A percentile compares a stretch with the other conserved stretches of the same genome.
Evolutionary conservation across 2,113 vertebrate species (phyloP).

Genomic region (Lycocorax pyrrhopterus): DNA sequence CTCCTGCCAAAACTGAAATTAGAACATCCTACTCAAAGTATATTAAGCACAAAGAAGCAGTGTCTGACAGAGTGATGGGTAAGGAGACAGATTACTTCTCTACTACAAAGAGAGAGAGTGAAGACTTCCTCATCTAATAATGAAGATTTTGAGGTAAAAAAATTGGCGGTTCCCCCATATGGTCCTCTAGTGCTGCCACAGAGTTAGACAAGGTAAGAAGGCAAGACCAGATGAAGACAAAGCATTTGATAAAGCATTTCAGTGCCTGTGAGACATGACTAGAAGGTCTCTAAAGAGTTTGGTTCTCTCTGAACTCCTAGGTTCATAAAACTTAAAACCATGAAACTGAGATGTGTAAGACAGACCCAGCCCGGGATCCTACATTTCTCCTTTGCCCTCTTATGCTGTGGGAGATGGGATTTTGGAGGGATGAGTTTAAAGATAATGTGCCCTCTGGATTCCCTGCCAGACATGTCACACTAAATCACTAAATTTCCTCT

Average conservation of each 20-base stretch:
- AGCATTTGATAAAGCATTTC: constrained; percentile 11
- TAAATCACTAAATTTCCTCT: not conserved
- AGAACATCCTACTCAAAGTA: not conserved
- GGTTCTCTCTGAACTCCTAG: not conserved
- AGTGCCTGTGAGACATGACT: not conserved
- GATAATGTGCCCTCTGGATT: not conserved
- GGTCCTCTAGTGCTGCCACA: not conserved
- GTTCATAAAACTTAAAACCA: not conserved
- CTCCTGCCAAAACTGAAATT: not conserved
- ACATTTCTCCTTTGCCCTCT: not conserved
- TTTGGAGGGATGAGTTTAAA: not conserved
- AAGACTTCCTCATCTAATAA: not conserved
- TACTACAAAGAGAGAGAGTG: not conserved
- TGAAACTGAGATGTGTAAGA: not conserved
- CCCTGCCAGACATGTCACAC: not conserved
- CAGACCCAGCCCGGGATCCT: not conserved
- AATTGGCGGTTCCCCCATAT: not conserved
- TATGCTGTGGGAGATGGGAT: not conserved
- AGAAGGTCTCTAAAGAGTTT: not conserved
- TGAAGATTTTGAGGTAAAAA: not conserved
- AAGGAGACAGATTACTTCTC: not conserved
- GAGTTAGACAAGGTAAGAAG: not conserved
- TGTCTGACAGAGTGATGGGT: not conserved
- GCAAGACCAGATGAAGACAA: not conserved
- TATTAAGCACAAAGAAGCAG: not conserved